Conservation (phyloP, 2,888 invertebrate genomes). For the Caradrina clavipalpis region DNA sequence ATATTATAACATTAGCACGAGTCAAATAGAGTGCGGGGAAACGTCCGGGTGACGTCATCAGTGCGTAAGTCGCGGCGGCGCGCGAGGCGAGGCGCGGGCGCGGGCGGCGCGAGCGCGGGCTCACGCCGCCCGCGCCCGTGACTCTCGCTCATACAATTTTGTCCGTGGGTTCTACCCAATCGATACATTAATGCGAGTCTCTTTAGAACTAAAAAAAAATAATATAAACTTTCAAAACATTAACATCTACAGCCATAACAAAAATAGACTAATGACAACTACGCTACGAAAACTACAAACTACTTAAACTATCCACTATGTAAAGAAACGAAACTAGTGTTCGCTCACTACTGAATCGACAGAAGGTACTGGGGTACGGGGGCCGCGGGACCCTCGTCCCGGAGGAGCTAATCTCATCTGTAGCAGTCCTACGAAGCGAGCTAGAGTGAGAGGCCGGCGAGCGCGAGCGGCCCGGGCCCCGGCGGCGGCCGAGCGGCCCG, state of each 20-base stretch:
- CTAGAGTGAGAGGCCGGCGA: constrained; percentile 67
- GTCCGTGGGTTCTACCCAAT: constrained; percentile 78
- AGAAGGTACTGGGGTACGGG: constrained; percentile 71
- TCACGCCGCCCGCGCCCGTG: constrained; percentile 40
- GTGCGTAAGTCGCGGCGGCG: constrained; percentile 64
- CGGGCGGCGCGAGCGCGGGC: constrained; percentile 33
- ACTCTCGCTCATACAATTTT: constrained; percentile 60
- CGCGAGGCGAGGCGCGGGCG: constrained; percentile 44
- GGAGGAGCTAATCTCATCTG: constrained; percentile 76
- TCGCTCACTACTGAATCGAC: constrained; percentile 86
- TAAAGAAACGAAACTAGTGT: constrained; percentile 88
- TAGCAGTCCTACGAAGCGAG: constrained; percentile 82
- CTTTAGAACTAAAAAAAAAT: constrained; percentile 85
- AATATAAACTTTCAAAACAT: constrained; percentile 89
- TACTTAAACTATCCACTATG: constrained; percentile 89
- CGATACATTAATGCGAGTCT: constrained; percentile 80
- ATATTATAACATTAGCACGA: constrained; percentile 89
- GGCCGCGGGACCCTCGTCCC: constrained; percentile 57
- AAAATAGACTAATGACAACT: constrained; percentile 90
- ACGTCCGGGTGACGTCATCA: constrained; percentile 71
- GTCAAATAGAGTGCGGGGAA: constrained; percentile 82
- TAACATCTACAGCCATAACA: constrained; percentile 91
- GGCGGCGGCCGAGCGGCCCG: constrained; percentile 48
- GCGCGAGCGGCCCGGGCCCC: constrained; percentile 68
- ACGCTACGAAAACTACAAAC: constrained; percentile 88